These are phyloP conservation scores for Polietes domitor DNA, from an alignment of 2,888 invertebrate species.

Conservation along the genomic window DNA sequence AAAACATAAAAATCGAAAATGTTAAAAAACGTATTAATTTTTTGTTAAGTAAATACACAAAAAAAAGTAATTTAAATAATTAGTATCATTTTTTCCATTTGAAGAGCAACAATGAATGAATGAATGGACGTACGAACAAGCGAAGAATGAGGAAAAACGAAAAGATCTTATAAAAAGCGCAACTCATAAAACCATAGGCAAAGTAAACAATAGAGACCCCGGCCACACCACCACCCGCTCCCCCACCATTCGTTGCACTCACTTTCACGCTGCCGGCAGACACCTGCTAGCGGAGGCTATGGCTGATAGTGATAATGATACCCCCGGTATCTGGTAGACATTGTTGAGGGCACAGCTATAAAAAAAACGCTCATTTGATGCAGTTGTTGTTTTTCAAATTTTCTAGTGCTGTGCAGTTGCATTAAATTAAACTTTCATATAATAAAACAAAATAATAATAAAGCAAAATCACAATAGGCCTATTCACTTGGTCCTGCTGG, in stretches of 20 bases:
- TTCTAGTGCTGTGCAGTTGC: too few relatives aligned
- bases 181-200: slow-evolving; percentile 22
- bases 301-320: background rate
- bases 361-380: too few relatives aligned
- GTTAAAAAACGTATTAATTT: slow-evolving; percentile 27
- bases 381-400: too few relatives aligned
- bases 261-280: background rate
- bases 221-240: background rate
- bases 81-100: slow-evolving; percentile 11
- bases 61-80: slow-evolving; percentile 37
- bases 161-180: slow-evolving; percentile 18
- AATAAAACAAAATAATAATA: too few relatives aligned
- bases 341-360: too few relatives aligned
- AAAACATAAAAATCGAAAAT: slow-evolving; percentile 45
- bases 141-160: slow-evolving; percentile 29
- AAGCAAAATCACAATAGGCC: too few relatives aligned
- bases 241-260: background rate
- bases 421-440: too few relatives aligned
- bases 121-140: background rate
- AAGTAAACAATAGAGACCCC: slow-evolving; percentile 5
- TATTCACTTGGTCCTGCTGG: too few relatives aligned
- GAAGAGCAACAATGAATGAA: background rate
- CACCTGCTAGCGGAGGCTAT: background rate
- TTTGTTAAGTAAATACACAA: slow-evolving; percentile 30
- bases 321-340: background rate